phyloP scores from a whole-genome alignment of 2,113 vertebrate species.

The Furnarius figulus region DNA sequence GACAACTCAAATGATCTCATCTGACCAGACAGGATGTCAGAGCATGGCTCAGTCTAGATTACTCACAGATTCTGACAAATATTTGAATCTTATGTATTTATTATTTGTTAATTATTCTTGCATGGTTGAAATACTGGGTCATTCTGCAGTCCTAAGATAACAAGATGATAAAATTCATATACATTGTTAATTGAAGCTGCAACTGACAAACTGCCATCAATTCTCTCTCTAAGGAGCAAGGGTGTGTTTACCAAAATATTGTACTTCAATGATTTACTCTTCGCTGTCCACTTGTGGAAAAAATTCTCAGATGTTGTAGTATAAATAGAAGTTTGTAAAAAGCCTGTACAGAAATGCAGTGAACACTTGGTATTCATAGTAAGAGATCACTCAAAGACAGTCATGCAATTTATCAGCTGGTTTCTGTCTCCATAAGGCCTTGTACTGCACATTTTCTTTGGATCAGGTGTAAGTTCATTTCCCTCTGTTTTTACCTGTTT shows the following conservation, averaged over 20 bases:
- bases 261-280: not conserved
- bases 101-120: not conserved
- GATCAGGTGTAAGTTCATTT: not conserved
- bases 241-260: not conserved
- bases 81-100: not conserved
- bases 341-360: not conserved
- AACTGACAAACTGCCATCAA: not conserved
- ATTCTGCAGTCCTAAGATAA: not conserved
- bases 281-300: not conserved
- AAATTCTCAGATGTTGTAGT: not conserved
- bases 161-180: not conserved
- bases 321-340: not conserved
- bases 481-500: not conserved
- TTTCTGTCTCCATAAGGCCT: not conserved
- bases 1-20: conserved; percentile 13
- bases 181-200: not conserved
- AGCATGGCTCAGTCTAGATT: not conserved
- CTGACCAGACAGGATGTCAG: conserved; percentile 5
- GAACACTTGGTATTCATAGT: not conserved
- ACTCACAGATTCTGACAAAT: not conserved
- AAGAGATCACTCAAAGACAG: not conserved
- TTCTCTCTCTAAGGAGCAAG: not conserved
- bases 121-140: not conserved
- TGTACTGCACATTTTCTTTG: not conserved
- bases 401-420: not conserved